These are phyloP conservation scores for Lapara coniferarum DNA, from an alignment of 2,888 invertebrate genomes.

Conservation along the genomic window DNA sequence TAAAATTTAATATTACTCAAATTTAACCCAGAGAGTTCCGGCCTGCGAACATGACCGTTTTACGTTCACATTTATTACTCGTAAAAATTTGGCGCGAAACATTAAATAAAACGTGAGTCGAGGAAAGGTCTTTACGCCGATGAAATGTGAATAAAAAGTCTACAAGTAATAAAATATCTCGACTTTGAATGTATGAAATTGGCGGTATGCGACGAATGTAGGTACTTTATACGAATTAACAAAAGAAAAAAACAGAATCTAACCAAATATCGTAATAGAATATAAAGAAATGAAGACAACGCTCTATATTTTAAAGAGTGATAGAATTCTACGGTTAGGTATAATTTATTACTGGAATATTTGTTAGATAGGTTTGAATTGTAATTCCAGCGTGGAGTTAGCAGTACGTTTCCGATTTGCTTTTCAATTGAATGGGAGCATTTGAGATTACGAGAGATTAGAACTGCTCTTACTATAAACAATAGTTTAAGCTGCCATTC, in stretches of 20 bases:
- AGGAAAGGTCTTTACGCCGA: background rate
- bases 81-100: background rate
- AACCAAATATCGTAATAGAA: too few relatives aligned
- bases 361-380: background rate
- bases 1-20: background rate
- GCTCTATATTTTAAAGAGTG: too few relatives aligned
- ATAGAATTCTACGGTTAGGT: background rate
- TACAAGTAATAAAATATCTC: slow-evolving; percentile 1
- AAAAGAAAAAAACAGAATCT: too few relatives aligned
- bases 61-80: background rate
- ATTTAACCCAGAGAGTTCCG: background rate
- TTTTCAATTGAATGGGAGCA: background rate
- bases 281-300: too few relatives aligned
- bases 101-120: slow-evolving; percentile 7
- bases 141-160: background rate
- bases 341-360: background rate
- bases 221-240: background rate
- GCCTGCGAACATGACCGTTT: background rate
- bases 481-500: background rate
- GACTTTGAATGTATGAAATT: background rate
- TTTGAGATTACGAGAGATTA: background rate
- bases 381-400: background rate
- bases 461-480: background rate
- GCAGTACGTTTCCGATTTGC: background rate
- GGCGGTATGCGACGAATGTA: background rate